These are phyloP conservation scores for Gymnopithys bicolor DNA, from an alignment of 2,797 vertebrate genomes.

Conservation along the genomic window DNA sequence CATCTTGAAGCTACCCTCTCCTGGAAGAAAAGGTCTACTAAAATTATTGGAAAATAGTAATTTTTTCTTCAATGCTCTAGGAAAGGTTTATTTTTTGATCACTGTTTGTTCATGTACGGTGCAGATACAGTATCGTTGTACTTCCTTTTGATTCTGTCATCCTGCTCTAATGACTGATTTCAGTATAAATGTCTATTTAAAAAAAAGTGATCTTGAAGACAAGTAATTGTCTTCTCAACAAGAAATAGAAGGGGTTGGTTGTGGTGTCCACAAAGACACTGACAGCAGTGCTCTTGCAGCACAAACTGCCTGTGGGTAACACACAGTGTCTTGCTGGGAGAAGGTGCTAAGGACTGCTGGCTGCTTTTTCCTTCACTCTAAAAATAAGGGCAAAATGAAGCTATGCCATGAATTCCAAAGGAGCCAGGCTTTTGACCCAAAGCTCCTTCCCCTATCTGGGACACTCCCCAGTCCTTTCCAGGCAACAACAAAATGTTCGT, in stretches of 20 bases:
- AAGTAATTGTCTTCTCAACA: background rate
- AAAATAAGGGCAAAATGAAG: background rate
- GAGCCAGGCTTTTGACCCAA: background rate
- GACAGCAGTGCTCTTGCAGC: background rate
- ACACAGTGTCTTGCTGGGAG: background rate
- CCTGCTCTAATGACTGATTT: background rate
- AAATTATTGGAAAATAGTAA: background rate
- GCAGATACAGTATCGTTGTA: background rate
- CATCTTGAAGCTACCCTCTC: background rate
- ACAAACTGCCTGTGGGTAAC: slow-evolving; percentile 28
- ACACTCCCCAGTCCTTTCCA: background rate
- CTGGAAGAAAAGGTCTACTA: background rate
- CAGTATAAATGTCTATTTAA: background rate
- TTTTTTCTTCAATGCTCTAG: slow-evolving; percentile 3
- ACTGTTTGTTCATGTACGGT: background rate
- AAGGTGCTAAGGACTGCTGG: slow-evolving; percentile 8
- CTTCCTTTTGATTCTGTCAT: background rate
- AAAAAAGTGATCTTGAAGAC: background rate
- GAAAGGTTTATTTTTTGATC: slow-evolving; percentile 22
- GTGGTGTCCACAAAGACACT: background rate
- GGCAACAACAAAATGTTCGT: background rate
- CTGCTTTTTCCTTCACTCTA: slow-evolving; percentile 15
- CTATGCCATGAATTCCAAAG: background rate
- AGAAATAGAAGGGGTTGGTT: background rate
- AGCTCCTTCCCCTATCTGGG: background rate